Conservation (phyloP, 2,888 invertebrate genomes). For the Marronus borbonicus region DNA sequence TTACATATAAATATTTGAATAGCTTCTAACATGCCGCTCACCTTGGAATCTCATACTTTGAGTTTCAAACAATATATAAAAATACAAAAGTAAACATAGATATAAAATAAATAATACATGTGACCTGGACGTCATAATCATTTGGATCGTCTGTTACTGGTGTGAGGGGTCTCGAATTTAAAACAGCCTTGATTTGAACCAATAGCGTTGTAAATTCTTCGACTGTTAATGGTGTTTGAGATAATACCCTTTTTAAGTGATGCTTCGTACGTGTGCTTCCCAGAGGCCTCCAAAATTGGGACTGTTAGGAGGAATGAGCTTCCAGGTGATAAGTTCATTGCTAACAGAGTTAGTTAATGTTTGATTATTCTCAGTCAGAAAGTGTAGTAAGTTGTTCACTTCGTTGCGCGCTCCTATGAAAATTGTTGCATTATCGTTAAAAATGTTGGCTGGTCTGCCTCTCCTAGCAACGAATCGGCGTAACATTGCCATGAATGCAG, state of each 20-base stretch:
- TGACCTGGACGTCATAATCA: background rate
- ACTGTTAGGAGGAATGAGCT: slow-evolving; percentile 9
- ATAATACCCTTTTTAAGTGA: slow-evolving; percentile 17
- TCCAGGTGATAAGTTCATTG: slow-evolving; percentile 4
- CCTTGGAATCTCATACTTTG: no score
- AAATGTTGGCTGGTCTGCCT: slow-evolving; percentile 20
- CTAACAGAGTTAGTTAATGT: background rate
- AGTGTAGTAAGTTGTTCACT: background rate
- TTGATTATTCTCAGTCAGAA: background rate
- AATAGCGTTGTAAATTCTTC: slow-evolving; percentile 8
- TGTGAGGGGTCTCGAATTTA: slow-evolving; percentile 18
- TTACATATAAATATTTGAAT: no score
- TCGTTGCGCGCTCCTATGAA: slow-evolving; percentile 7
- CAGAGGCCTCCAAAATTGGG: slow-evolving; percentile 41
- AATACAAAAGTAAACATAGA: no score
- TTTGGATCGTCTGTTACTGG: background rate
- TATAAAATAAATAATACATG: no score
- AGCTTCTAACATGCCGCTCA: no score
- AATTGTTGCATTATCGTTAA: slow-evolving; percentile 23
- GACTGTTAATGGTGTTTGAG: background rate
- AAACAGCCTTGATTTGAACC: no score
- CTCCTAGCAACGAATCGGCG: slow-evolving; percentile 34
- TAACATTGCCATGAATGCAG: slow-evolving; percentile 40
- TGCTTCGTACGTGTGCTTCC: slow-evolving; percentile 42
- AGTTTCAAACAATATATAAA: no score